Evolutionary conservation across 1,140 invertebrate species (phyloP).

Genomic region (Heterodera schachtii): DNA sequence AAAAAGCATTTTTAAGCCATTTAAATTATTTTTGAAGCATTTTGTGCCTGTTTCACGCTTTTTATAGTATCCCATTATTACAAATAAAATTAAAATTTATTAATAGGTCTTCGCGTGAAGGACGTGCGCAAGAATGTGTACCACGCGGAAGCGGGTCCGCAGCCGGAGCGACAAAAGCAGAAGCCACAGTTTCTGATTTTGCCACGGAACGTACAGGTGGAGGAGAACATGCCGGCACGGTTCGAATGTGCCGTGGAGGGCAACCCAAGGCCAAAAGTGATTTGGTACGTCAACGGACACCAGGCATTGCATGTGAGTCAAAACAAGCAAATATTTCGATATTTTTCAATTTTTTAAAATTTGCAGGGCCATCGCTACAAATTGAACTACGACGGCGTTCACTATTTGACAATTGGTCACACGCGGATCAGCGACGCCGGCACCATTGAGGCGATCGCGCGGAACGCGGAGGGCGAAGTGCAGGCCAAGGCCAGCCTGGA

Average conservation of each 20-base stretch:
- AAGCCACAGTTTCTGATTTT: constrained; percentile 60
- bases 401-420: constrained; percentile 61
- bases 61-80: no score
- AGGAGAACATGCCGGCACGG: constrained; percentile 61
- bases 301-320: constrained; percentile 59
- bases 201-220: constrained; percentile 56
- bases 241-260: constrained; percentile 65
- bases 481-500: constrained; percentile 56
- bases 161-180: constrained; percentile 48
- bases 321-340: background rate
- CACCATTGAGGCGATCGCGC: constrained; percentile 60
- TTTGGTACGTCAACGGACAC: constrained; percentile 63
- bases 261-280: constrained; percentile 61
- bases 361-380: constrained; percentile 57
- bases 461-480: constrained; percentile 61
- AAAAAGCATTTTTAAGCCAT: no score
- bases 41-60: no score
- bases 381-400: constrained; percentile 60
- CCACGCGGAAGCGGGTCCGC: constrained; percentile 44
- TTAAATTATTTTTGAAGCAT: no score
- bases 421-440: constrained; percentile 61
- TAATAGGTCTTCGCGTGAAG: constrained; percentile 30
- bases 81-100: no score
- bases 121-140: constrained; percentile 59
- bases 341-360: background rate